Percentiles rank a stretch among this genome's conserved stretches.
phyloP scores from a whole-genome alignment of 2,113 vertebrate genomes.

The Bubalus kerabau region DNA sequence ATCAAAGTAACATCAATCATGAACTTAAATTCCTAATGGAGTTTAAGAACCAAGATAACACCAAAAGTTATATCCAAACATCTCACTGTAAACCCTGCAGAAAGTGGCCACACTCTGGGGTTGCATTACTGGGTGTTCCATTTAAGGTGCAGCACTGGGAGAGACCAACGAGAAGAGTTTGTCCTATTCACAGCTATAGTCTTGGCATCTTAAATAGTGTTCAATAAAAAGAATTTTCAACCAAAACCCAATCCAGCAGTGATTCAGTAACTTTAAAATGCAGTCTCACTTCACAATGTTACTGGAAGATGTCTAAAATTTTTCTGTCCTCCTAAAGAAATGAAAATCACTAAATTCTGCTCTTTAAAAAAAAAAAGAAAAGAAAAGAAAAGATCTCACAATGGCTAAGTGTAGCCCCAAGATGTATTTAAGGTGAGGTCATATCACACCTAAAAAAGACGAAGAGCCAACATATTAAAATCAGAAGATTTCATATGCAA shows the following conservation, averaged over 20 bases:
- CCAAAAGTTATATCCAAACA: background rate
- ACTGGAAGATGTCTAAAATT: background rate
- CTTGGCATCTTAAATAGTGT: background rate
- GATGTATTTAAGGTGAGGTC: background rate
- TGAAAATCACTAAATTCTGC: background rate
- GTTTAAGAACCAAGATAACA: background rate
- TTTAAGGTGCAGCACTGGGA: background rate
- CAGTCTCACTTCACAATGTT: background rate
- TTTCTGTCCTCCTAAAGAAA: background rate
- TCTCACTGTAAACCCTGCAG: background rate
- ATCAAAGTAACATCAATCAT: background rate
- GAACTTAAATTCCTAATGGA: background rate
- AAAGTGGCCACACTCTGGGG: background rate
- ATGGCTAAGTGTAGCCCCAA: background rate
- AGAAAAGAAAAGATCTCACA: background rate
- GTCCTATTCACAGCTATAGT: background rate
- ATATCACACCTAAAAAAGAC: background rate
- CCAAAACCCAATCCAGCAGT: background rate
- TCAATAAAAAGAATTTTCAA: background rate
- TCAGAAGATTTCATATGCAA: background rate
- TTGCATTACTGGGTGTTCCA: background rate
- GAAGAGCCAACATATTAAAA: background rate
- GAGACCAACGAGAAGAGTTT: background rate
- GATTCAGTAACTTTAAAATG: background rate
- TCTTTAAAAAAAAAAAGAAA: background rate